Conservation (phyloP, 2,888 invertebrate species). For the Cerastis leucographa region DNA sequence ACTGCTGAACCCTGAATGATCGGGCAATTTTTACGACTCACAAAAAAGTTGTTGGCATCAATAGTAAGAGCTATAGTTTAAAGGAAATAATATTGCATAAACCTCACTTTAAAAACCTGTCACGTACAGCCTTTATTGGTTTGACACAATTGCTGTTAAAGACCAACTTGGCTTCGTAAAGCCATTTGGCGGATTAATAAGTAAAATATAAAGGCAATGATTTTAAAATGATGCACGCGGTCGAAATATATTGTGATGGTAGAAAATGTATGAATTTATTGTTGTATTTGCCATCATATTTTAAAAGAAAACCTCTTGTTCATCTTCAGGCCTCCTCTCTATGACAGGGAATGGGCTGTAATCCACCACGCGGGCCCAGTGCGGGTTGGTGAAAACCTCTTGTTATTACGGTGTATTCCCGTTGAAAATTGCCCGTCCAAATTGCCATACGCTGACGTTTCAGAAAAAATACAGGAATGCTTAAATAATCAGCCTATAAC, state of each 20-base stretch:
- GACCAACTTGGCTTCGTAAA: slow-evolving; percentile 23
- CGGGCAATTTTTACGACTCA: background rate
- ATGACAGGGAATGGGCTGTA: no score
- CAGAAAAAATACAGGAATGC: no score
- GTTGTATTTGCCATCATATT: background rate
- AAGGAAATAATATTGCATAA: slow-evolving; percentile 1
- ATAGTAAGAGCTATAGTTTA: background rate
- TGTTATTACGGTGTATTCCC: no score
- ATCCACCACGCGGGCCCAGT: no score
- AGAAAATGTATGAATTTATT: slow-evolving; percentile 2
- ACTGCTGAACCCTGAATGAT: background rate
- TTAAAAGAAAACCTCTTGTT: background rate
- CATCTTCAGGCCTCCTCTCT: no score
- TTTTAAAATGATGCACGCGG: slow-evolving; percentile 22
- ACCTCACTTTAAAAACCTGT: slow-evolving; percentile 11
- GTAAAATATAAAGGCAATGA: slow-evolving; percentile 9
- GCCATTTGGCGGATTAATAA: slow-evolving; percentile 24
- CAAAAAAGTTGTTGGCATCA: slow-evolving; percentile 2
- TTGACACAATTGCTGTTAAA: slow-evolving; percentile 34
- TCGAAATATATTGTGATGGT: slow-evolving; percentile 4
- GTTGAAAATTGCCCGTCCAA: no score
- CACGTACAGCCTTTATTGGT: slow-evolving; percentile 47
- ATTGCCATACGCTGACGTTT: no score
- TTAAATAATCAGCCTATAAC: no score
- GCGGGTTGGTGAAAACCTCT: no score